Percentiles rank a stretch among this genome's conserved stretches.
phyloP scores from a whole-genome alignment of 2,113 vertebrate genomes.

The Romanogobio albipinnatus region DNA sequence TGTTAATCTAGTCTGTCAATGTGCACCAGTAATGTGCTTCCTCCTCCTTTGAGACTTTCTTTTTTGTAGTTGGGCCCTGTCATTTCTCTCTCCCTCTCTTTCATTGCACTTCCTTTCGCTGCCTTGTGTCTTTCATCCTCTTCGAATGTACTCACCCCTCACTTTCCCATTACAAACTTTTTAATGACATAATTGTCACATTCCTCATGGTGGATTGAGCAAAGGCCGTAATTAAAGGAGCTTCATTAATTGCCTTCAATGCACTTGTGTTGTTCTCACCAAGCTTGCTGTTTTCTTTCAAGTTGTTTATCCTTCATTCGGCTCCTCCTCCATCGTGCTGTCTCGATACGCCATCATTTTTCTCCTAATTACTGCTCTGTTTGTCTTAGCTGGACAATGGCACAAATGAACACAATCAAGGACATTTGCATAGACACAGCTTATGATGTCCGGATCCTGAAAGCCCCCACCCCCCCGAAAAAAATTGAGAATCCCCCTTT shows the following conservation, averaged over 20 bases:
- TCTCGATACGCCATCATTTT: conserved; percentile 17
- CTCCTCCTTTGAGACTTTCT: conserved; percentile 53
- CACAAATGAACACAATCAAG: conserved; percentile 37
- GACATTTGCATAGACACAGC: conserved; percentile 35
- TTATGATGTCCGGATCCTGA: conserved; percentile 28
- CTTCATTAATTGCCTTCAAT: conserved; percentile 59
- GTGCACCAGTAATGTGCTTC: conserved; percentile 55
- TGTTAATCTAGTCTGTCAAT: conserved; percentile 73
- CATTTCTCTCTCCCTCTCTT: conserved; percentile 45
- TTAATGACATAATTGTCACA: conserved; percentile 61
- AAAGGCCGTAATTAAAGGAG: conserved; percentile 62
- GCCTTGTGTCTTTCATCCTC: conserved; percentile 40
- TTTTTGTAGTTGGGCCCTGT: conserved; percentile 35
- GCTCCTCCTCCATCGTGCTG: conserved; percentile 20
- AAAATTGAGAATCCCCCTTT: background rate
- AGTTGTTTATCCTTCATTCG: conserved; percentile 52
- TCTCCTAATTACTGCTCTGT: conserved; percentile 45
- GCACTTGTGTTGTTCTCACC: conserved; percentile 46
- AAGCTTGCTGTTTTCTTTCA: conserved; percentile 54
- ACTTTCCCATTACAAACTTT: conserved; percentile 50
- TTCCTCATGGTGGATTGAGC: conserved; percentile 57
- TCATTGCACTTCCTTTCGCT: conserved; percentile 38
- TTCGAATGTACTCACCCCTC: conserved; percentile 56
- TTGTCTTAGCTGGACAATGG: conserved; percentile 37
- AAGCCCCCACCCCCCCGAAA: conserved; percentile 26